Conservation (phyloP, 2,797 vertebrate genomes). For the Silurus aristotelis region DNA sequence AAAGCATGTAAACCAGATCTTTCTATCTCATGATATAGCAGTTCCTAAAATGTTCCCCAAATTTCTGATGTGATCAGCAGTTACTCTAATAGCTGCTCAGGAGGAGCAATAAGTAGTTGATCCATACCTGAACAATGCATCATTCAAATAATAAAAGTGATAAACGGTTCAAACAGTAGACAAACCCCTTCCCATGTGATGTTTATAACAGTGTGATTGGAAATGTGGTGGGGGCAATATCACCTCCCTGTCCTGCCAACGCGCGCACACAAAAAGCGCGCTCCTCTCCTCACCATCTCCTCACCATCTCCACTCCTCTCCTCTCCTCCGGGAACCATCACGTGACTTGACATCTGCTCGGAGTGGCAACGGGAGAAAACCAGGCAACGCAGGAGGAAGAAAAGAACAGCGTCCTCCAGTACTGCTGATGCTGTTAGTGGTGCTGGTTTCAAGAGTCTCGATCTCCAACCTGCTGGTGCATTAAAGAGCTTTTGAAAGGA, state of each 20-base stretch:
- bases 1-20: too few species aligned
- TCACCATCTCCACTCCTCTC: neutral
- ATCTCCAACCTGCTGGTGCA: conserved; percentile 16
- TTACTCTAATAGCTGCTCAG: too few species aligned
- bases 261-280: conserved; percentile 26
- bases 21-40: too few species aligned
- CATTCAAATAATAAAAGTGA: too few species aligned
- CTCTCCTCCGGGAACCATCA: conserved; percentile 62
- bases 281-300: conserved; percentile 42
- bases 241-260: conserved; percentile 11
- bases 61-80: too few species aligned
- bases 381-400: conserved; percentile 55
- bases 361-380: conserved; percentile 64
- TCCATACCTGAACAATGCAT: too few species aligned
- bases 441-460: neutral
- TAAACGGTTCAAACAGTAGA: too few species aligned
- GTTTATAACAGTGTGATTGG: too few species aligned
- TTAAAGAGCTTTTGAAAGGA: neutral
- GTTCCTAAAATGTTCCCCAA: too few species aligned
- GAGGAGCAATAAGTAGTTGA: too few species aligned
- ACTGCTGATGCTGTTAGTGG: conserved; percentile 1
- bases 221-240: too few species aligned
- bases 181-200: too few species aligned
- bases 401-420: neutral
- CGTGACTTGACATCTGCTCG: conserved; percentile 73